phyloP scores from a whole-genome alignment of 2,797 vertebrate species.

The Amphiprion clarkii region DNA sequence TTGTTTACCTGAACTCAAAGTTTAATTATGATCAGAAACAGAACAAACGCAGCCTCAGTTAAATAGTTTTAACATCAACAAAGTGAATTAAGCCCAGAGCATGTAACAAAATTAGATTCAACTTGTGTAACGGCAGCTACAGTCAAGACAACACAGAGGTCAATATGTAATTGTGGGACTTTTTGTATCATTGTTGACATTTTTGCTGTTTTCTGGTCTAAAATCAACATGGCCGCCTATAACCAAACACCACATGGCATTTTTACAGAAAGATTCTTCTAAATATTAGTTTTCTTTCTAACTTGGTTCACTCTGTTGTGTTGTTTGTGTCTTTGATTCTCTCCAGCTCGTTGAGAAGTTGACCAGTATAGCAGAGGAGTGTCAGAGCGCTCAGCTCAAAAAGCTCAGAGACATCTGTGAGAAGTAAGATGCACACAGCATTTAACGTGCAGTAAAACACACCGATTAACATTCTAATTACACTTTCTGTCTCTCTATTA shows the following conservation, averaged over 20 bases:
- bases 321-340: background rate
- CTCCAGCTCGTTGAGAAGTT: slow-evolving; percentile 95
- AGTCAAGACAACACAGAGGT: no score
- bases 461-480: background rate
- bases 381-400: slow-evolving; percentile 95
- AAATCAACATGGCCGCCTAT: no score
- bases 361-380: slow-evolving; percentile 93
- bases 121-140: no score
- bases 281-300: background rate
- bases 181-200: no score
- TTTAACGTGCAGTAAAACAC: background rate
- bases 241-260: no score
- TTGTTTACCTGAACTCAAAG: slow-evolving; percentile 4
- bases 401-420: slow-evolving; percentile 96
- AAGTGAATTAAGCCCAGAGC: no score
- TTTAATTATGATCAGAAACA: slow-evolving; percentile 9
- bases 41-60: background rate
- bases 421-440: slow-evolving; percentile 85
- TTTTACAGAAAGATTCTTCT: no score
- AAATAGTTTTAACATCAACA: no score
- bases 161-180: no score
- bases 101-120: no score
- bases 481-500: rapidly evolving
- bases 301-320: background rate
- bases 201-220: no score